Base-by-base conservation (phyloP, 2,797 vertebrate species). In the Leptoclinus maculatus region DNA sequence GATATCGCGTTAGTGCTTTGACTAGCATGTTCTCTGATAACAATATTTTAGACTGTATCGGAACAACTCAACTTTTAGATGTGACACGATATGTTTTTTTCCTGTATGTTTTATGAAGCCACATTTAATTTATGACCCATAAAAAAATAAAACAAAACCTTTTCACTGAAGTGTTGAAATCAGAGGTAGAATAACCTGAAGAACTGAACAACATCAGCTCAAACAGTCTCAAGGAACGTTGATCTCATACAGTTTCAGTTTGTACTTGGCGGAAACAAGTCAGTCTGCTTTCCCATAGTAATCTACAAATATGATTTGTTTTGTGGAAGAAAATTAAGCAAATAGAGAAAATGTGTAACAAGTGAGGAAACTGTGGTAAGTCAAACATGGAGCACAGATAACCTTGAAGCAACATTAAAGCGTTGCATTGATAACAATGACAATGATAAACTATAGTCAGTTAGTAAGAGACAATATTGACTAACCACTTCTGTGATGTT, bases 381-480 rank as follows among this genome's bases (percentile, higher is more conserved):
- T 71, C 80, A 87, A 87, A 90, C 78, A 83, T 51, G 2, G 47
- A 75, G 77, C 56, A 62, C 58, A 76, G 86, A 84, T 89, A 90
- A 89, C 78, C 64, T 62, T 60, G 66, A 80, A 71, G 59, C 29
- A 25, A 83, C 78, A 75, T 78, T 66, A 83, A 82, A 71, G 67
- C 23, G 53, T 71, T 66, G 23, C 17, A 81, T 39, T 57, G 73
- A 90, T 76, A 76, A 54, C 77, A 79, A 65, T 66, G 60, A 68
- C 71, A 83, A 71, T 67, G 71, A 83, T 62, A 83, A 83, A 82
- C 71, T 71, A 47, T 36, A 85, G 57, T 62, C 51, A 41, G 58
- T 72, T 53, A 47, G 77, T 34, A 43, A 66, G 32, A 47, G 45
- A 74, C 57, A 83, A 82, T 75, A 83, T 67, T 83, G 83, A 86